Evolutionary conservation across 2,797 vertebrate genomes (phyloP).

Genomic region (Psittacula echo): DNA sequence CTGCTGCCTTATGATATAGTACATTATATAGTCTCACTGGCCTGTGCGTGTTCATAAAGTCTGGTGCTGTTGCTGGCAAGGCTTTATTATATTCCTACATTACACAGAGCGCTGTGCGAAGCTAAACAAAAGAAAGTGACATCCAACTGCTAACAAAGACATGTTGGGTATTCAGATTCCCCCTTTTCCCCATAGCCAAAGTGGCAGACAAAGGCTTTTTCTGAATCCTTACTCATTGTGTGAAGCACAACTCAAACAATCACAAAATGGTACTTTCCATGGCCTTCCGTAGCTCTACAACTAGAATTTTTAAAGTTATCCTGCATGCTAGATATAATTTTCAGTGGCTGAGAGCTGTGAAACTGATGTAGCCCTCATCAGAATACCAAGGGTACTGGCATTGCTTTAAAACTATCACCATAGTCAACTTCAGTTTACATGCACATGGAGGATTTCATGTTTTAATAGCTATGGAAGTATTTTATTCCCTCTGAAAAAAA

Average conservation of each 20-base stretch:
- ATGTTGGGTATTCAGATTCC: neutral
- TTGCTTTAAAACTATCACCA: neutral
- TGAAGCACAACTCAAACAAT: neutral
- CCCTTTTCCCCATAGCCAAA: neutral
- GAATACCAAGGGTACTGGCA: neutral
- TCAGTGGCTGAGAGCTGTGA: neutral
- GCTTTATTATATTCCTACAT: neutral
- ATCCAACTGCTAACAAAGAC: conserved; percentile 33
- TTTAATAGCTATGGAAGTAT: neutral
- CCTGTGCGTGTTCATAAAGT: neutral
- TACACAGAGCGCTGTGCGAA: neutral
- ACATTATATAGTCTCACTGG: neutral
- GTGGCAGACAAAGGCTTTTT: conserved; percentile 1
- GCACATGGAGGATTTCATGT: neutral
- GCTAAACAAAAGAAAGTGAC: conserved; percentile 25
- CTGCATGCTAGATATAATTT: neutral
- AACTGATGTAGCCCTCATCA: neutral
- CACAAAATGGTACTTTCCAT: neutral
- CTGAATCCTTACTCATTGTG: neutral
- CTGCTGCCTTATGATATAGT: neutral
- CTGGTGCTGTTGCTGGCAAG: neutral
- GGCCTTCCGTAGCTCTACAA: neutral
- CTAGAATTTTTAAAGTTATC: neutral
- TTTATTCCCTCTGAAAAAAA: conserved; percentile 2
- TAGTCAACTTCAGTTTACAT: neutral